Conservation (phyloP, 2,113 vertebrate species). For the Gopherus evgoodei region DNA sequence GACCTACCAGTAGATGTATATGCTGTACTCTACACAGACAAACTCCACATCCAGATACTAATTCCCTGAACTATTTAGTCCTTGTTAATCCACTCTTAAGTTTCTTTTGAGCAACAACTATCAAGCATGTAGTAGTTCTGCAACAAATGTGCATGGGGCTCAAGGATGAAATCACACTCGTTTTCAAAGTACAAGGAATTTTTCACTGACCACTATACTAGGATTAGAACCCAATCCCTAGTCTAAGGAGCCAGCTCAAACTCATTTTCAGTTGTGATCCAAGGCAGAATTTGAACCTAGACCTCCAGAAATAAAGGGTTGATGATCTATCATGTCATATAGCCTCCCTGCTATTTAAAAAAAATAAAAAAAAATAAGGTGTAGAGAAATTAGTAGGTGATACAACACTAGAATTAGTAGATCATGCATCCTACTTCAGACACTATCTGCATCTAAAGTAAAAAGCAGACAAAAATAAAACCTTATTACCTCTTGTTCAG, state of each 20-base stretch:
- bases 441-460: neutral
- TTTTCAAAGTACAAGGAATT: neutral
- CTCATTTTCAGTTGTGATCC: neutral
- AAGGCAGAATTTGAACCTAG: neutral
- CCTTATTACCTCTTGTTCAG: slow-evolving; percentile 90
- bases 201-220: neutral
- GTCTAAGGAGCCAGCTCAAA: neutral
- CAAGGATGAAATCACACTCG: neutral
- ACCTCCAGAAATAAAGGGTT: neutral
- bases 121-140: neutral
- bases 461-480: slow-evolving; percentile 8
- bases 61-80: neutral
- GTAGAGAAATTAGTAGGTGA: neutral
- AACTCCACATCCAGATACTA: neutral
- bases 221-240: neutral
- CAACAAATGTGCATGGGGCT: neutral
- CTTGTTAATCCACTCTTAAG: neutral
- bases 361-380: neutral
- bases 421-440: neutral
- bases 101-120: neutral
- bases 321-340: neutral
- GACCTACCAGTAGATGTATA: neutral
- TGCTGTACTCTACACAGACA: neutral
- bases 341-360: neutral
- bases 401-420: neutral